Conservation (phyloP, 2,888 invertebrate species). For the Caenorhabditis afra region DNA sequence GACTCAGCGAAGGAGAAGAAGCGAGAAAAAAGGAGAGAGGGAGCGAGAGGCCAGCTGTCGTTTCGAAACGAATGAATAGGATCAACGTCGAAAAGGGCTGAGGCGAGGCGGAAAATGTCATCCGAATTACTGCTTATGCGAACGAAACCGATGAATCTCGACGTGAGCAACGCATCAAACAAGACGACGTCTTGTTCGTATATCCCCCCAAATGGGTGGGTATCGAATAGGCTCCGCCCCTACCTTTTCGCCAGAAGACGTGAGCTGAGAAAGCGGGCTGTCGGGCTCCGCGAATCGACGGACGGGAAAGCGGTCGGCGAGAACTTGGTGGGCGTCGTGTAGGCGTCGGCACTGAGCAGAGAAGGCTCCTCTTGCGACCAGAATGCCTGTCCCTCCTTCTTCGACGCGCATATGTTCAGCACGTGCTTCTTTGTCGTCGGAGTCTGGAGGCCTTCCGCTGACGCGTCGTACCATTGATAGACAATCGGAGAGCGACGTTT, state of each 20-base stretch:
- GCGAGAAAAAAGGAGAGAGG: neutral
- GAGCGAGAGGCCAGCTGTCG: neutral
- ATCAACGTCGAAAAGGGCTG: neutral
- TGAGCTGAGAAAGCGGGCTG: conserved; percentile 1
- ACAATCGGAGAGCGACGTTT: no score
- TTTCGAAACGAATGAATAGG: neutral
- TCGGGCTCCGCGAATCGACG: conserved; percentile 10
- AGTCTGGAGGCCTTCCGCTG: no score
- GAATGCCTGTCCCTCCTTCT: no score
- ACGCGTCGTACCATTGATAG: no score
- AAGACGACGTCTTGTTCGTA: neutral
- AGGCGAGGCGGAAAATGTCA: neutral
- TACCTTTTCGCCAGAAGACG: neutral
- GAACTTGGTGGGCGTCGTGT: neutral
- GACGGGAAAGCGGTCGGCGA: neutral
- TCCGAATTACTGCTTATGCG: conserved; percentile 1
- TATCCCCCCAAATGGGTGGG: no score
- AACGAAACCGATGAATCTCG: no score
- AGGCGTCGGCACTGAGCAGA: no score
- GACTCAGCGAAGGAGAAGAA: no score
- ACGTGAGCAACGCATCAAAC: neutral
- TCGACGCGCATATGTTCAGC: no score
- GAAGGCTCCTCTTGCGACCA: no score
- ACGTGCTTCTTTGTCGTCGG: no score
- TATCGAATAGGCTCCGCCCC: neutral